Conservation (phyloP, 2,888 invertebrate species). For the Hirtodrosophila cameraria region DNA sequence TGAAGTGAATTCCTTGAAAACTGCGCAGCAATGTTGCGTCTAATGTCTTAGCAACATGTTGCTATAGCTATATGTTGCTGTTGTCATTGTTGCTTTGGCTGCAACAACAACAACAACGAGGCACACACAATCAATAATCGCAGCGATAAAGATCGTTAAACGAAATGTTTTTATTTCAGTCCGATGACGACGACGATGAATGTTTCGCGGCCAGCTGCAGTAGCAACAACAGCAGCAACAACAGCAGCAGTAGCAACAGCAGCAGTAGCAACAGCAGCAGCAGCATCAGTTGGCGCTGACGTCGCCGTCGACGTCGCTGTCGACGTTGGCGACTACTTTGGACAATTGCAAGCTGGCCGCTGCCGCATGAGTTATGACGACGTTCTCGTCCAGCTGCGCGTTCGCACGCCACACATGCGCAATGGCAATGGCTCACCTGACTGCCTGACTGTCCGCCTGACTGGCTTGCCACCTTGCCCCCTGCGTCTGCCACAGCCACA, state of each 20-base stretch:
- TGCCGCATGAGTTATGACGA: constrained; percentile 50
- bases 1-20: not conserved
- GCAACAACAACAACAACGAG: constrained; percentile 27
- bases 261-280: constrained; percentile 13
- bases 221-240: constrained; percentile 17
- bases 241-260: constrained; percentile 27
- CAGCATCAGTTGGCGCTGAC: not conserved
- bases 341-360: constrained; percentile 56
- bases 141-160: constrained; percentile 83
- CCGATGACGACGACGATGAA: constrained; percentile 48
- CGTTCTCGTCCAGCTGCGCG: constrained; percentile 54
- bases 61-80: constrained; percentile 27
- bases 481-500: constrained; percentile 18
- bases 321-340: constrained; percentile 21
- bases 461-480: constrained; percentile 13
- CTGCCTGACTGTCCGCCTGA: constrained; percentile 7
- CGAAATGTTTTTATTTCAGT: constrained; percentile 79
- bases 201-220: constrained; percentile 44
- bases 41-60: constrained; percentile 60
- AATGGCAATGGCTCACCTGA: constrained; percentile 72
- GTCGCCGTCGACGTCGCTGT: not conserved
- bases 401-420: constrained; percentile 72
- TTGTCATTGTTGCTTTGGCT: constrained; percentile 24
- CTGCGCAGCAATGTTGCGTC: constrained; percentile 18
- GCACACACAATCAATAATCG: constrained; percentile 83